phyloP scores from a whole-genome alignment of 35 echinoderm and acorn worm genomes.

The Apostichopus parvimensis region DNA sequence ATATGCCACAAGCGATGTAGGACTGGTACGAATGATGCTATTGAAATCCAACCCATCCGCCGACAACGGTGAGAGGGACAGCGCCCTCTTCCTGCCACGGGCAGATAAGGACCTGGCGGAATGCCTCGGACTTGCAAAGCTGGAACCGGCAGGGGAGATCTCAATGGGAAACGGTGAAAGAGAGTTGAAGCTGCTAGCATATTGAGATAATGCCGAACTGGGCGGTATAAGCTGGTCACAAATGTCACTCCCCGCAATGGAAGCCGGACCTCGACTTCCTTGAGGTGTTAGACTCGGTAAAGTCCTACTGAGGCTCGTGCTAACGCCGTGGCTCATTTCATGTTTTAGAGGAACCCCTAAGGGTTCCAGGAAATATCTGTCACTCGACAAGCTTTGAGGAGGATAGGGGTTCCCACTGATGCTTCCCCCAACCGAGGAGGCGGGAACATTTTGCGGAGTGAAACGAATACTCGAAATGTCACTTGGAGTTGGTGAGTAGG shows the following conservation, averaged over 20 bases:
- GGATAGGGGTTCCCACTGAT: constrained; percentile 45
- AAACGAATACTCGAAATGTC: constrained; percentile 89
- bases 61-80: constrained; percentile 93
- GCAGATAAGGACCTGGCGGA: constrained; percentile 90
- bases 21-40: constrained; percentile 92
- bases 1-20: constrained; percentile 94
- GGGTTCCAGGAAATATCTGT: constrained; percentile 64
- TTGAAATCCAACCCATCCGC: constrained; percentile 90
- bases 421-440: background rate
- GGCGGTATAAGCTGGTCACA: constrained; percentile 88
- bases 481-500: constrained; percentile 81
- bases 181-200: constrained; percentile 93
- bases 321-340: constrained; percentile 59
- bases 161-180: constrained; percentile 97
- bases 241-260: constrained; percentile 90
- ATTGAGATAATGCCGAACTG: constrained; percentile 93
- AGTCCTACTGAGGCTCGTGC: constrained; percentile 28
- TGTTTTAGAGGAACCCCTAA: constrained; percentile 68
- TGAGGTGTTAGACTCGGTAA: constrained; percentile 65
- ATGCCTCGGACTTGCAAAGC: constrained; percentile 95
- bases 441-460: constrained; percentile 60
- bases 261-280: constrained; percentile 73
- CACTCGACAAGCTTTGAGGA: constrained; percentile 67
- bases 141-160: constrained; percentile 93
- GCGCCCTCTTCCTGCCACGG: constrained; percentile 72